Evolutionary conservation across 37 sponge, comb jelly and placozoan genomes (phyloP).

Genomic region (Dysidea cf. avara): DNA sequence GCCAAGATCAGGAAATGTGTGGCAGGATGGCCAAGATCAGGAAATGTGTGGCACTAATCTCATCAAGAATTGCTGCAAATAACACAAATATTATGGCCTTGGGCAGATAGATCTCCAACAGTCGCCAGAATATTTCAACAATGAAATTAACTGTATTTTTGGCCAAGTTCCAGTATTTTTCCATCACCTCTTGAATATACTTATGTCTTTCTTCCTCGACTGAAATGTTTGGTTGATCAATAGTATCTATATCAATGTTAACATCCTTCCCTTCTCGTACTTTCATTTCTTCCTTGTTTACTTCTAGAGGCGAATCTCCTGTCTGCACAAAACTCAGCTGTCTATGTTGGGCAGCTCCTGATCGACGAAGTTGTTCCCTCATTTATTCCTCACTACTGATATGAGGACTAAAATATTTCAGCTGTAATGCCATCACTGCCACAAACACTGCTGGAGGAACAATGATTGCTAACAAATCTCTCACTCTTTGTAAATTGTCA

Average conservation of each 20-base stretch:
- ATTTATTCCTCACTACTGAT: too few relatives aligned
- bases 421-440: constrained; percentile 71
- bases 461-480: constrained; percentile 41
- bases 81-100: constrained; percentile 43
- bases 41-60: constrained; percentile 51
- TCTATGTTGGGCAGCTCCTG: neutral
- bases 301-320: too few relatives aligned
- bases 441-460: constrained; percentile 71
- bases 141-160: too few relatives aligned
- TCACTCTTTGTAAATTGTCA: neutral
- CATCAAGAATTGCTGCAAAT: constrained; percentile 34
- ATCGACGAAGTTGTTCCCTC: neutral
- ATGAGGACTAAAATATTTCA: constrained; percentile 62
- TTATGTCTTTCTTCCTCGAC: too few relatives aligned
- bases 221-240: neutral
- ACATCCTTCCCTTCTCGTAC: neutral
- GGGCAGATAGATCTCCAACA: constrained; percentile 66
- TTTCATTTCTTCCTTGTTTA: too few relatives aligned
- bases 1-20: constrained; percentile 42
- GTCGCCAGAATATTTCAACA: constrained; percentile 48
- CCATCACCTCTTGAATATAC: too few relatives aligned
- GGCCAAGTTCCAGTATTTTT: too few relatives aligned
- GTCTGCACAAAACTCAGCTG: too few relatives aligned
- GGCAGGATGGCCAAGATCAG: constrained; percentile 44
- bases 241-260: neutral